phyloP scores from a whole-genome alignment of 2,797 vertebrate genomes.

The Heteromormyrus szaboi region DNA sequence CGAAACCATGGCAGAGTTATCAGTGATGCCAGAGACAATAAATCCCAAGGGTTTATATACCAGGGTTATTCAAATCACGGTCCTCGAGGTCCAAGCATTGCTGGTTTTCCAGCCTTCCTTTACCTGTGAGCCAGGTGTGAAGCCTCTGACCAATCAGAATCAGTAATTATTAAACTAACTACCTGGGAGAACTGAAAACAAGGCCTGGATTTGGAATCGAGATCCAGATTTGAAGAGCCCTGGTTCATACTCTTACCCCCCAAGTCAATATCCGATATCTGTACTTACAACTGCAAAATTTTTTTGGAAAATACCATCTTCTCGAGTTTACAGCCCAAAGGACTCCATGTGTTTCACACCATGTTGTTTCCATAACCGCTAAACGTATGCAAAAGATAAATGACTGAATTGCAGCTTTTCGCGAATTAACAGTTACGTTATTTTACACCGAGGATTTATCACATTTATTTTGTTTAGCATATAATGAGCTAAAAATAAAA shows the following conservation, averaged over 20 bases:
- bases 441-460: neutral
- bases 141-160: no score
- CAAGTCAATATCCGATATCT: neutral
- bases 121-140: no score
- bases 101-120: no score
- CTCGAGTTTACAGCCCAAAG: neutral
- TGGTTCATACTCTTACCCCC: neutral
- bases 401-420: conserved; percentile 10
- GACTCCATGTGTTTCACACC: neutral
- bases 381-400: conserved; percentile 12
- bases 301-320: neutral
- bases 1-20: neutral
- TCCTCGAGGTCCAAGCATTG: no score
- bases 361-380: neutral
- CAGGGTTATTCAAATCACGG: no score
- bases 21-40: neutral
- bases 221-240: no score
- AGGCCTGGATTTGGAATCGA: no score
- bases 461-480: conserved; percentile 3
- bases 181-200: no score
- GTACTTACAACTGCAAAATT: neutral
- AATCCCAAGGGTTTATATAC: neutral
- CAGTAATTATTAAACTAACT: no score
- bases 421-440: conserved; percentile 8
- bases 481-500: conserved; percentile 1